Percentiles rank a stretch among this genome's conserved stretches.
Evolutionary conservation across 2,113 vertebrate species (phyloP).

Genomic region (Meles meles): DNA sequence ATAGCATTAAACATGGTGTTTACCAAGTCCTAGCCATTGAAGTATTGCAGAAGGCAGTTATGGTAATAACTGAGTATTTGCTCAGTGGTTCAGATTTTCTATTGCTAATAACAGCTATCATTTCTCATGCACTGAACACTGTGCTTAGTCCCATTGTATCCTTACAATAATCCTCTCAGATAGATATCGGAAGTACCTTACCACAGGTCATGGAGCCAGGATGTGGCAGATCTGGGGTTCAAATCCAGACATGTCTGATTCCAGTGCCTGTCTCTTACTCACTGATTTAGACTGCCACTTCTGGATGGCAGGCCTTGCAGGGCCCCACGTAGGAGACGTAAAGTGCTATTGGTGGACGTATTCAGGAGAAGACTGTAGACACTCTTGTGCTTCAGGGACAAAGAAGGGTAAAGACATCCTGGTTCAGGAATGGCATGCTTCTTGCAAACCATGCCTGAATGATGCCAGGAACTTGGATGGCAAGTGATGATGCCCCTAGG

Average conservation of each 20-base stretch:
- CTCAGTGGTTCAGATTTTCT: neutral
- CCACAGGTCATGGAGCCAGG: neutral
- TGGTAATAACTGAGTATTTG: constrained; percentile 18
- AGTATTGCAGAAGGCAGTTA: neutral
- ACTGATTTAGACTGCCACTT: neutral
- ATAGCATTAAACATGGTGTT: neutral
- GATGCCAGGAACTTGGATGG: neutral
- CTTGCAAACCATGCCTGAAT: neutral
- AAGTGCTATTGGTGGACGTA: neutral
- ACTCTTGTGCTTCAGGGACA: neutral
- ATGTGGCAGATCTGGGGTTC: neutral
- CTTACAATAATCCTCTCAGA: neutral
- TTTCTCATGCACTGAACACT: neutral
- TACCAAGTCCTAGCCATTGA: neutral
- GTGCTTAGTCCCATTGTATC: neutral
- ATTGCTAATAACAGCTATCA: neutral
- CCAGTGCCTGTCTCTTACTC: neutral
- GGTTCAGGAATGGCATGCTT: neutral
- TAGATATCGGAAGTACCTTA: neutral
- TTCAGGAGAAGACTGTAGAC: neutral
- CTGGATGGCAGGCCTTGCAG: neutral
- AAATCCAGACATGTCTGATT: neutral
- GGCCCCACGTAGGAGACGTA: neutral
- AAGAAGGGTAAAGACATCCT: neutral
- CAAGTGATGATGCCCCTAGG: neutral